These are phyloP conservation scores for Amphimedon queenslandica DNA, from an alignment of 37 sponge, comb jelly and placozoan species.

Conservation along the genomic window DNA sequence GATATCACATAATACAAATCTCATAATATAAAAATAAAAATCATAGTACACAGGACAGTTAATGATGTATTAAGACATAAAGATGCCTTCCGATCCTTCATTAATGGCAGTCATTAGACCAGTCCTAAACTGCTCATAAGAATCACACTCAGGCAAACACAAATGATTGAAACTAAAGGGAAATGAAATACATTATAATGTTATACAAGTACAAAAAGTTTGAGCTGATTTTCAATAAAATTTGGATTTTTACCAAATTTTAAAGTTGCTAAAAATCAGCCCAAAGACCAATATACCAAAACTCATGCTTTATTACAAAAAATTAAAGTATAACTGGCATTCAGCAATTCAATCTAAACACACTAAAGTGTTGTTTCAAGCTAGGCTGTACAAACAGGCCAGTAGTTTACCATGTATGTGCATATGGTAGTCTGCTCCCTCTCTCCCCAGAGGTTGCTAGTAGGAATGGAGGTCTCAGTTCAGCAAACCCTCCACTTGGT, in stretches of 20 bases:
- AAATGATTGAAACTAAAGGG: conserved; percentile 81
- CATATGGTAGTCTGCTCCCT: conserved; percentile 59
- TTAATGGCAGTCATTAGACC: conserved; percentile 75
- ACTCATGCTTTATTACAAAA: too few relatives aligned
- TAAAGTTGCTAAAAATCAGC: too few relatives aligned
- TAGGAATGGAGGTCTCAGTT: conserved; percentile 64
- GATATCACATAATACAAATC: too few relatives aligned
- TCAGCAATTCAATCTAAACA: too few relatives aligned
- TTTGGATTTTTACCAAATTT: too few relatives aligned
- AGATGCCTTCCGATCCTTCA: conserved; percentile 80
- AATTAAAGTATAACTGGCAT: too few relatives aligned
- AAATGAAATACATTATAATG: not conserved
- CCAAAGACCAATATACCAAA: too few relatives aligned
- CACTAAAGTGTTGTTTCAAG: too few relatives aligned
- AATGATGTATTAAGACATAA: not conserved
- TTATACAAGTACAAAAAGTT: too few relatives aligned
- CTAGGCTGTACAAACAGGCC: not conserved
- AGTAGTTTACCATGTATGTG: conserved; percentile 80
- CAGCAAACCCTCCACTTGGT: conserved; percentile 84
- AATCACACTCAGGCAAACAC: conserved; percentile 74
- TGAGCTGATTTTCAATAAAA: too few relatives aligned
- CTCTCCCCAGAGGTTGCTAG: conserved; percentile 53
- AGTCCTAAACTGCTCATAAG: conserved; percentile 70
- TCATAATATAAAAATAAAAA: too few relatives aligned
- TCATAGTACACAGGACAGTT: too few relatives aligned